These are phyloP conservation scores for Anarrhichthys ocellatus DNA, from an alignment of 2,113 vertebrate genomes.

Conservation along the genomic window DNA sequence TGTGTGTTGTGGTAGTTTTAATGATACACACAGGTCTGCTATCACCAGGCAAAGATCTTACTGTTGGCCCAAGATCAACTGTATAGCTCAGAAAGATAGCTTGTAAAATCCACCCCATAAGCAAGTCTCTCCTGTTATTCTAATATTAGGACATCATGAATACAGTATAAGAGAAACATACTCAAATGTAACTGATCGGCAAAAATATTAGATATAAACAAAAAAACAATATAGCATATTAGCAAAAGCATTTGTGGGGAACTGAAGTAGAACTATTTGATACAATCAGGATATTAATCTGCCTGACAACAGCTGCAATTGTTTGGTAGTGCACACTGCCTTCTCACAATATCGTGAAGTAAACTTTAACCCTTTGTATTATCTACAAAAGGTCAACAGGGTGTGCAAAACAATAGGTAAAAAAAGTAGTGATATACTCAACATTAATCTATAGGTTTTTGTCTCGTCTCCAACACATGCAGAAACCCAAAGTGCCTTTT, in stretches of 20 bases:
- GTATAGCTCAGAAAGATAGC: slow-evolving; percentile 8
- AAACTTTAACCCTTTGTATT: not conserved
- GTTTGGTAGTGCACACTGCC: not conserved
- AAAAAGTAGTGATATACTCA: not conserved
- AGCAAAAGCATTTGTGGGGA: slow-evolving; percentile 3
- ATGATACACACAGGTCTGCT: slow-evolving; percentile 41
- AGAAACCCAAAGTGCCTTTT: slow-evolving; percentile 40
- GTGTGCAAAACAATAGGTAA: not conserved
- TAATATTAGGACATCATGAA: slow-evolving; percentile 3
- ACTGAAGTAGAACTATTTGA: not conserved
- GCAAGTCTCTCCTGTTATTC: slow-evolving; percentile 17
- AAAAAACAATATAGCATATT: slow-evolving; percentile 3
- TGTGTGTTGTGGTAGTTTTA: slow-evolving; percentile 40
- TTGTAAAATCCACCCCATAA: slow-evolving; percentile 12
- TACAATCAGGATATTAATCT: not conserved
- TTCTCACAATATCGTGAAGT: not conserved
- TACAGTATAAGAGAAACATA: not conserved
- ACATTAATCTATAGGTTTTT: slow-evolving; percentile 35
- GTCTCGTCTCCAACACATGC: slow-evolving; percentile 33
- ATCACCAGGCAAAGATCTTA: slow-evolving; percentile 17
- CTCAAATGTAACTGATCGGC: not conserved
- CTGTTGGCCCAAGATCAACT: slow-evolving; percentile 37
- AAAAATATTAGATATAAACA: not conserved
- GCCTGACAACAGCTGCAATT: not conserved
- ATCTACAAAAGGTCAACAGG: slow-evolving; percentile 32